phyloP scores from a whole-genome alignment of 2,113 vertebrate species.

The Rhynchopsitta pachyrhyncha region DNA sequence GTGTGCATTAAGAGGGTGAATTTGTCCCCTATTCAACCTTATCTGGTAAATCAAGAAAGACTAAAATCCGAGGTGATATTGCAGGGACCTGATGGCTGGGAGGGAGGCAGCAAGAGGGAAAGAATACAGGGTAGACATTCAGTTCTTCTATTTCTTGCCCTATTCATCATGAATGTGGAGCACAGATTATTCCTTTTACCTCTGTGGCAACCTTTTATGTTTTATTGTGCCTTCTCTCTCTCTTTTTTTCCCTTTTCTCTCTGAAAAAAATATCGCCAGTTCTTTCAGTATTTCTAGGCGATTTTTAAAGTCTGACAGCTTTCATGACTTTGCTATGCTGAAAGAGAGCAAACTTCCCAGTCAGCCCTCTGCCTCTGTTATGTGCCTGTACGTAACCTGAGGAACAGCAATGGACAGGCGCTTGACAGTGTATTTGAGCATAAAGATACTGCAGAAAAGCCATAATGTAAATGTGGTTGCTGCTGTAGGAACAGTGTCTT shows the following conservation, averaged over 20 bases:
- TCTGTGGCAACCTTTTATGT: background rate
- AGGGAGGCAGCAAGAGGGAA: background rate
- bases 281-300: background rate
- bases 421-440: background rate
- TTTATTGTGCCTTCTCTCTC: background rate
- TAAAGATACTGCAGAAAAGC: background rate
- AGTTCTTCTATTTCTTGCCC: background rate
- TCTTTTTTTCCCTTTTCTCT: background rate
- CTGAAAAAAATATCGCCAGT: background rate
- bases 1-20: background rate
- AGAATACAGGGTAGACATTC: background rate
- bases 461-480: background rate
- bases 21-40: background rate
- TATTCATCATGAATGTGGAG: background rate
- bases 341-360: background rate
- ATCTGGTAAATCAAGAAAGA: background rate
- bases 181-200: background rate
- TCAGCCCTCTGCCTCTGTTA: background rate
- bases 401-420: background rate
- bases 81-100: background rate
- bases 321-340: background rate
- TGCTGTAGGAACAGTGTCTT: background rate
- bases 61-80: background rate
- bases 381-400: accelerated
- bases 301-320: background rate